Evolutionary conservation across 2,797 vertebrate genomes (phyloP), one percentile per base, ranked within the genome.

Genomic region (Lemur catta): DNA sequence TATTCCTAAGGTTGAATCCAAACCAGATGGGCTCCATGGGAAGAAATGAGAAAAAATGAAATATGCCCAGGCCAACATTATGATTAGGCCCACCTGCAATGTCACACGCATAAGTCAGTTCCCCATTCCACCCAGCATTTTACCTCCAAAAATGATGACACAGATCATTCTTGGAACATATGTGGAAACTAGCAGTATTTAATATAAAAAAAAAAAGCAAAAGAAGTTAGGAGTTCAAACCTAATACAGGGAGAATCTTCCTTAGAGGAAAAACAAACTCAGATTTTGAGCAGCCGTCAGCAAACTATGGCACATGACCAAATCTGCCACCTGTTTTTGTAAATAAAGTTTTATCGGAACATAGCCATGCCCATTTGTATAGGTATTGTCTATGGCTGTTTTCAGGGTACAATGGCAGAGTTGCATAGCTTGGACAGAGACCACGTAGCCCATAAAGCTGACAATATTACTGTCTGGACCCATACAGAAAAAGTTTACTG

Each of bases 321-420:
- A 67, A 89, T 57, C 22, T 61, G 52, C 15, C 61, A 11, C 8
- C 48, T 82, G 38, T 61, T 38, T 84, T 69, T 85, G 13, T 80
- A 76, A 94, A 79, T 84, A 81, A 94, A 95, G 85, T 75, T 82
- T 96, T 85, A 80, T 67, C 41, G 59, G 28, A 28, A 82, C 69
- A 91, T 22, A 38, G 38, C 28, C 57, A 46, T 0, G 4, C 12
- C n/a, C 8, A 0, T 20, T 30, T 1, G 15, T 50, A 5, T 61
- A 10, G 4, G 17, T 80, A 4, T 35, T 48, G 14, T 28, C 63
- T 55, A 2, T 14, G 67, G 18, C 26, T 75, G 59, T 30, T 67
- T 52, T 33, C n/a, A 12, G 4, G n/a, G 15, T 43, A 87, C n/a
- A 87, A 26, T 30, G 24, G 17, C n/a, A 65, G 38, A n/a, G 4